Evolutionary conservation across 2,888 invertebrate species (phyloP), one percentile per base, ranked within the genome.

Genomic region (Alloplasta piceator): DNA sequence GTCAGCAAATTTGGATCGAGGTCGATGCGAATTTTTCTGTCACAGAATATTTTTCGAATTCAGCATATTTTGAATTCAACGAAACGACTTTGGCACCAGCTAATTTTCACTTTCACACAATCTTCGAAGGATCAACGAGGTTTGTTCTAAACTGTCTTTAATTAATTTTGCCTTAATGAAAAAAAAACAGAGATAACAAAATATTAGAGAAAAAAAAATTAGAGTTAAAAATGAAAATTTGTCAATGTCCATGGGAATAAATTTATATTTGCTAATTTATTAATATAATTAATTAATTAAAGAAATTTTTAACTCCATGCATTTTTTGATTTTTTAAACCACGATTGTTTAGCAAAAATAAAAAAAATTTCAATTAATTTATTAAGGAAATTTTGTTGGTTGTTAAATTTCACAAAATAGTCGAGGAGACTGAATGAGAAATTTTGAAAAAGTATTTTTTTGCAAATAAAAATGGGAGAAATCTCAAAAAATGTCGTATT

Each of bases 1-100:
- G 73, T 80, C 83, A 78, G 75, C 82, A 63, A 56, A 50, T 75
- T 75, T 50, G 55, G 9, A 52, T 10, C 55, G 68, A 56, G 82
- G 78, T 71, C 74, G 68, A 55, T 39, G 55, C 58, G 58, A 66
- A 60, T 66, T 80, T 48, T 38, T 70, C 50, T 10, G 26, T 60
- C 55, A 70, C 41, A 1, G 26, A 26, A 58, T 10, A 55, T 36
- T 58, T 38, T 68, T 73, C 63, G 48, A 66, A 66, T 66, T 74
- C 78, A 74, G 61, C 78, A 60, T 1, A 71, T 55, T 60, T 71
- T 39, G 5, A 36, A 46, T 48, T 61, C 43, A n/a, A 60, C 61
- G 48, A 12, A 5, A 55, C n/a, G n/a, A 52, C 50, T 7, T 14
- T 10, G 26, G 36, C n/a, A 10, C 3, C 16, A 64, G 50, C 48